phyloP scores from a whole-genome alignment of 2,888 invertebrate species.

The Sepiola atlantica region DNA sequence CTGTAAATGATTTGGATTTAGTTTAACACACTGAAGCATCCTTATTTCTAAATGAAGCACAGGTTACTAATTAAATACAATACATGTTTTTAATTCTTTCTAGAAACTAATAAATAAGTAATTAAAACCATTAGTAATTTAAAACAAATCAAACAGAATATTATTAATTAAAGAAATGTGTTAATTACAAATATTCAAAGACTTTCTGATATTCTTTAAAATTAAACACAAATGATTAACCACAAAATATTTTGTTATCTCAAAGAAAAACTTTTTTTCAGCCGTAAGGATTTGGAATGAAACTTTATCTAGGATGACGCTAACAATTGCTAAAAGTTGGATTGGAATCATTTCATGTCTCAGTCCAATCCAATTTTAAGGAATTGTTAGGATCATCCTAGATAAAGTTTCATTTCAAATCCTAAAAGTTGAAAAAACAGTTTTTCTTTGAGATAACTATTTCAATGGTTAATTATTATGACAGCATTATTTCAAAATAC shows the following conservation, averaged over 20 bases:
- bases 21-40: background rate
- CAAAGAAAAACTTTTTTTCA: too few species aligned
- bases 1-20: background rate
- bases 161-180: background rate
- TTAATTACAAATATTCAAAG: background rate
- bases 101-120: background rate
- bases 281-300: too few species aligned
- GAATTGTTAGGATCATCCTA: too few species aligned
- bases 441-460: too few species aligned
- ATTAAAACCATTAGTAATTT: background rate
- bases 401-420: too few species aligned
- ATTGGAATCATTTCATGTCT: too few species aligned
- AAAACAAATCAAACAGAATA: background rate
- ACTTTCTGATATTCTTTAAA: background rate
- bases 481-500: too few species aligned
- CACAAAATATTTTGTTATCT: background rate
- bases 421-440: too few species aligned
- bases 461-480: too few species aligned
- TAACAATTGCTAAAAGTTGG: too few species aligned
- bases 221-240: slow-evolving; percentile 1
- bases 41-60: background rate
- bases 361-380: too few species aligned
- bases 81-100: background rate
- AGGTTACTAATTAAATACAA: background rate
- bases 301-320: too few species aligned